These are phyloP conservation scores for Drosophila bipectinata DNA, from an alignment of 1,140 invertebrate species.

Conservation along the genomic window DNA sequence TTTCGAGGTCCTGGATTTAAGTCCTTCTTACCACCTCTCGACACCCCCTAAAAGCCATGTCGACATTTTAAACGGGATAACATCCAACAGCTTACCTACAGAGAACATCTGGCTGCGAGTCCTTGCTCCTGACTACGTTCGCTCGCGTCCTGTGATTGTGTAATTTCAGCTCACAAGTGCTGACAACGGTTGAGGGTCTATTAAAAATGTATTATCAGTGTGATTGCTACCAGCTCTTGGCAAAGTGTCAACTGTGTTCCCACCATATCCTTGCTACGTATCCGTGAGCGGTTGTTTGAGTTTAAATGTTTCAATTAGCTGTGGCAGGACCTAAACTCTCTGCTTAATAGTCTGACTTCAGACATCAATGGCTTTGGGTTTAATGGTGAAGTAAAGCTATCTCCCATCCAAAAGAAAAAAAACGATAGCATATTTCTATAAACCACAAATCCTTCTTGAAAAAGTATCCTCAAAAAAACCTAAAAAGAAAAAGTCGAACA, in stretches of 20 bases:
- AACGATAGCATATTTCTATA: neutral
- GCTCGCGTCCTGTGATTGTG: conserved; percentile 38
- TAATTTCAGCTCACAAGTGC: conserved; percentile 62
- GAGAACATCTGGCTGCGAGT: conserved; percentile 35
- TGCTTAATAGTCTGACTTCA: conserved; percentile 13
- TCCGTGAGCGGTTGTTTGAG: conserved; percentile 29
- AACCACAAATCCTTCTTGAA: neutral
- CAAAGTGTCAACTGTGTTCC: conserved; percentile 18
- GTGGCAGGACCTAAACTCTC: neutral
- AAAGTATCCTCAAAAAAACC: neutral
- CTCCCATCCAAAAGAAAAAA: neutral
- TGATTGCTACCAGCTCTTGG: conserved; percentile 37
- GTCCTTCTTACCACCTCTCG: conserved; percentile 4
- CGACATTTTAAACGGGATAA: conserved; percentile 35
- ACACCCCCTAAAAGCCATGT: neutral
- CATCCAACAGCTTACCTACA: conserved; percentile 29
- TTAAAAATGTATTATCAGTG: conserved; percentile 65
- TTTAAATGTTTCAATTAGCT: conserved; percentile 49
- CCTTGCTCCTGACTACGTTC: conserved; percentile 11
- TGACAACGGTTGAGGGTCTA: conserved; percentile 60
- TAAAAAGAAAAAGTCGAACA: neutral
- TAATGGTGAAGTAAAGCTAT: no score
- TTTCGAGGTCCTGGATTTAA: conserved; percentile 17
- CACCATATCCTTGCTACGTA: conserved; percentile 3
- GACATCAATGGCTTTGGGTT: neutral